Evolutionary conservation across 1,140 invertebrate species (phyloP).

Genomic region (Aphidius gifuensis): DNA sequence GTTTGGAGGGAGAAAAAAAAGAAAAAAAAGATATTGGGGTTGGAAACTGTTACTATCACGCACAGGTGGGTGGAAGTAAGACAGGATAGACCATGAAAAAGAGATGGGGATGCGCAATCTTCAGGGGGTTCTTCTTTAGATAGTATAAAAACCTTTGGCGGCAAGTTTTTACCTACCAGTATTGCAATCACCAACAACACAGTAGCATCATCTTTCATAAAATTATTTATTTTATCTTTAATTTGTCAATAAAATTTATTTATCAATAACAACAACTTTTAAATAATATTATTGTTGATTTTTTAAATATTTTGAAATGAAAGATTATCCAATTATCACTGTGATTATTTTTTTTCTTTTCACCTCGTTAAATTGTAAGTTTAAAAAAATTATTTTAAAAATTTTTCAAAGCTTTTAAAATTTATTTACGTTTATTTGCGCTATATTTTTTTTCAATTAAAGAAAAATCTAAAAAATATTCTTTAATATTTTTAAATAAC

Average conservation of each 20-base stretch:
- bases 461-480: too few species aligned
- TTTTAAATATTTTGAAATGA: conserved; percentile 28
- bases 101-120: conserved; percentile 18
- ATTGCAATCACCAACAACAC: conserved; percentile 24
- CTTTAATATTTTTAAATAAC: too few species aligned
- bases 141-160: conserved; percentile 41
- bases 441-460: too few species aligned
- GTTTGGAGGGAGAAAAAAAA: conserved; percentile 10
- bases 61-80: conserved; percentile 14
- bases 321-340: conserved; percentile 26
- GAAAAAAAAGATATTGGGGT: conserved; percentile 1
- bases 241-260: too few species aligned
- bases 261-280: conserved; percentile 6
- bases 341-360: conserved; percentile 33
- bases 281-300: neutral
- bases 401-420: too few species aligned
- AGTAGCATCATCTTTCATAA: too few species aligned
- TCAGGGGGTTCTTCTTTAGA: conserved; percentile 12
- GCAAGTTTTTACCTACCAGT: conserved; percentile 34
- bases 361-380: conserved; percentile 37
- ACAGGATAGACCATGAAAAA: conserved; percentile 16
- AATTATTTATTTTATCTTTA: too few species aligned
- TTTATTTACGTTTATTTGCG: too few species aligned
- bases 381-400: neutral
- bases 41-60: neutral